Evolutionary conservation across 1,140 invertebrate genomes (phyloP).

Genomic region (Anoplolepis gracilipes): DNA sequence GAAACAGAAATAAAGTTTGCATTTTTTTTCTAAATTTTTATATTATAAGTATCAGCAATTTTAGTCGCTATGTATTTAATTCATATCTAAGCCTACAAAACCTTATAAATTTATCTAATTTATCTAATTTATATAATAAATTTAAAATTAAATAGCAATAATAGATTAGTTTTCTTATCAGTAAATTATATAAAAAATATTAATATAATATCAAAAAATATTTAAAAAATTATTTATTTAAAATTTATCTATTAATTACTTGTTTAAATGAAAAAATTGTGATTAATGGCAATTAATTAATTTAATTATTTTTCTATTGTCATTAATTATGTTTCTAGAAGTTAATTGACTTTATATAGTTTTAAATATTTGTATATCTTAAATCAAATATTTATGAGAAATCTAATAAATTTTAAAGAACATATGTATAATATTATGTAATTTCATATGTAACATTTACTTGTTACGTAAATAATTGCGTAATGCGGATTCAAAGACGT

Average conservation of each 20-base stretch:
- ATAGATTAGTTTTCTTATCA: background rate
- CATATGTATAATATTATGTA: background rate
- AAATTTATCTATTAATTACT: background rate
- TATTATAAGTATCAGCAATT: background rate
- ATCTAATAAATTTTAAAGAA: background rate
- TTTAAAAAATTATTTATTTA: background rate
- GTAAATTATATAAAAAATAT: background rate
- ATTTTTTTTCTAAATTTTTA: background rate
- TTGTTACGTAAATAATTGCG: slow-evolving; percentile 85
- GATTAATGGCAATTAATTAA: background rate
- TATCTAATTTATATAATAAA: background rate
- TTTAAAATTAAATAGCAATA: background rate
- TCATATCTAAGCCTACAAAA: no score
- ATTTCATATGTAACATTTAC: slow-evolving; percentile 78
- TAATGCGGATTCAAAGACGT: slow-evolving; percentile 88
- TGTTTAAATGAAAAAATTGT: background rate
- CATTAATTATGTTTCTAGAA: background rate
- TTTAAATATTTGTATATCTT: slow-evolving; percentile 1
- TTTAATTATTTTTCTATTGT: background rate
- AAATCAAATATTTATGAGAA: background rate
- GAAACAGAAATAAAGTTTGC: background rate
- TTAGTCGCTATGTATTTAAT: no score
- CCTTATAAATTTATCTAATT: no score
- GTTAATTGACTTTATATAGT: background rate
- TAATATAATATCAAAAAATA: background rate